phyloP scores from a whole-genome alignment of 2,888 invertebrate species.

The Leptarthrus brevirostris region DNA sequence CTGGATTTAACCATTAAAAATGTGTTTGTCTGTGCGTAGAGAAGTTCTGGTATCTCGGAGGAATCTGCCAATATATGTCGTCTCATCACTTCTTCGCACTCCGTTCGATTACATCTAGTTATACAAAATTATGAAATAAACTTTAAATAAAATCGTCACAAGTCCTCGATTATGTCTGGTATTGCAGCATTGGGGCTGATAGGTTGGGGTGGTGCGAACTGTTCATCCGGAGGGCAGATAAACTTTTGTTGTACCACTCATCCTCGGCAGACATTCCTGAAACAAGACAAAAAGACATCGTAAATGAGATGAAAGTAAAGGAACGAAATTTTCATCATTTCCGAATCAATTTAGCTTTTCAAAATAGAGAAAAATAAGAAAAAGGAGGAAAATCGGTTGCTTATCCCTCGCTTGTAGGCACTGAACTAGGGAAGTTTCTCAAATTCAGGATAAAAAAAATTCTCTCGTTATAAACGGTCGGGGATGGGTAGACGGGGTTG shows the following conservation, averaged over 20 bases:
- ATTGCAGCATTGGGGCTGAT: constrained; percentile 95
- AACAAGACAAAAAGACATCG: constrained; percentile 55
- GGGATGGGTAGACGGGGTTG: neutral
- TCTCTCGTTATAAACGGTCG: neutral
- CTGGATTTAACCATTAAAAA: no score
- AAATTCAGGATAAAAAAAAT: neutral
- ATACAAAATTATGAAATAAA: constrained; percentile 13
- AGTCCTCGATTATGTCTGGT: constrained; percentile 89
- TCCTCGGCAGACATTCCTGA: constrained; percentile 92
- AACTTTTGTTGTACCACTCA: constrained; percentile 98
- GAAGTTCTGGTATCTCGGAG: no score
- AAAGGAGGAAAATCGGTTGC: neutral
- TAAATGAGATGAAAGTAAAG: constrained; percentile 10
- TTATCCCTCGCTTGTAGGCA: neutral
- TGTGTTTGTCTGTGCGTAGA: no score
- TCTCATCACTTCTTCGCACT: no score
- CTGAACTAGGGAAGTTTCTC: no score
- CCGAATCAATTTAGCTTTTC: constrained; percentile 36
- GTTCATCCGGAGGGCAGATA: constrained; percentile 97
- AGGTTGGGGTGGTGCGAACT: constrained; percentile 94
- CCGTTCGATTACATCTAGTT: neutral
- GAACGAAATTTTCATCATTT: constrained; percentile 35
- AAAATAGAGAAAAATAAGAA: constrained; percentile 3
- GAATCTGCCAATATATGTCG: no score
- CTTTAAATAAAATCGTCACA: constrained; percentile 67